These are phyloP conservation scores for Xyrauchen texanus DNA, from an alignment of 2,113 vertebrate genomes.

Conservation along the genomic window DNA sequence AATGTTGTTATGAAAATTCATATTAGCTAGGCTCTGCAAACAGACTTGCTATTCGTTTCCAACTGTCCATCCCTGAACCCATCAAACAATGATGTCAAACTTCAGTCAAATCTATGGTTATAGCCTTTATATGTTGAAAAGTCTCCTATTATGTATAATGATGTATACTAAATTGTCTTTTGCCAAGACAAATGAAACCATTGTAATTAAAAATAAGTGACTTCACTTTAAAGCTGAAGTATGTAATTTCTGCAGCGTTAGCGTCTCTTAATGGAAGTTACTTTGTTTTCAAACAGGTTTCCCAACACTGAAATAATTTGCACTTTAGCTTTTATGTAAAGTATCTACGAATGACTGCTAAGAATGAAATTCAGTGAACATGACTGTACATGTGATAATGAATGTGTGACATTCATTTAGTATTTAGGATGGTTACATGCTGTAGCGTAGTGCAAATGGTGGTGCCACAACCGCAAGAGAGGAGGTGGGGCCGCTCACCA, in stretches of 20 bases:
- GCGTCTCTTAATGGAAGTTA: too few species aligned
- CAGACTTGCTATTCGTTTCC: background rate
- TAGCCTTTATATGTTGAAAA: background rate
- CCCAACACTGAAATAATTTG: too few species aligned
- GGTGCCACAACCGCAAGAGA: too few species aligned
- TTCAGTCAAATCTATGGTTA: too few species aligned
- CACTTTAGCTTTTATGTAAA: constrained; percentile 19
- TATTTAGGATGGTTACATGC: background rate
- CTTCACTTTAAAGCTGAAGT: too few species aligned
- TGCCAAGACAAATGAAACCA: background rate
- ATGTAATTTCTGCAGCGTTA: too few species aligned
- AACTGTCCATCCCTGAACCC: background rate
- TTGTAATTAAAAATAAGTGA: background rate
- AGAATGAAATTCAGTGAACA: background rate
- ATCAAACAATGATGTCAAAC: background rate
- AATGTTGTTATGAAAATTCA: constrained; percentile 20
- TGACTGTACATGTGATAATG: background rate
- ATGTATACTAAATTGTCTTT: background rate
- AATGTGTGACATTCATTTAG: background rate
- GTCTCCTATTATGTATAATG: background rate
- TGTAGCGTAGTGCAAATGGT: too few species aligned
- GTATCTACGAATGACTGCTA: background rate
- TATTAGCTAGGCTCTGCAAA: constrained; percentile 24
- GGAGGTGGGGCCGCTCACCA: too few species aligned
- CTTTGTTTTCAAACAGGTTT: too few species aligned